A percentile compares a stretch with the other conserved stretches of the same genome.
These are phyloP conservation scores for Caerostris darwini DNA, from an alignment of 1,140 invertebrate species.

Conservation along the genomic window DNA sequence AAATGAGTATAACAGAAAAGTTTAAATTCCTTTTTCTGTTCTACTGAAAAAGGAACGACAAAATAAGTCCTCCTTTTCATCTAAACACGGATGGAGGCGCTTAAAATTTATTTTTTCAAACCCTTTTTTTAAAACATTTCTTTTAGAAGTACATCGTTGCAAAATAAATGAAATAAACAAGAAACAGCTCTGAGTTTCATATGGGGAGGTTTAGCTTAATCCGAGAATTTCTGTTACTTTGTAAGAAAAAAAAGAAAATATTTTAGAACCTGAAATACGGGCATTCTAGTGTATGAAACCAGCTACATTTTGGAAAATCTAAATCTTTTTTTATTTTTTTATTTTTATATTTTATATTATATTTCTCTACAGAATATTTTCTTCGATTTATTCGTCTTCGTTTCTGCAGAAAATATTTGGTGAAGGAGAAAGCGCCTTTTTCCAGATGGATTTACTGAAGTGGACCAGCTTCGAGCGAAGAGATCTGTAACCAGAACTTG, in stretches of 20 bases:
- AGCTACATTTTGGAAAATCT: not conserved
- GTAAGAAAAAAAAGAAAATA: not conserved
- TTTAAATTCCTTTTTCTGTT: too few species aligned
- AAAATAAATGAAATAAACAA: not conserved
- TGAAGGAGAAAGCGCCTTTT: not conserved
- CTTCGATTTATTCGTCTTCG: not conserved
- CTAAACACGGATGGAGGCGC: not conserved
- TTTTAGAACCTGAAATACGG: not conserved
- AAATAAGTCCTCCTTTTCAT: not conserved
- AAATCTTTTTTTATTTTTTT: not conserved
- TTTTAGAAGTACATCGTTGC: not conserved
- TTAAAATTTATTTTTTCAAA: not conserved
- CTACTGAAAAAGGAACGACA: not conserved
- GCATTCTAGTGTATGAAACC: not conserved
- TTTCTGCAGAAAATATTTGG: not conserved
- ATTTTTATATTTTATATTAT: too few species aligned
- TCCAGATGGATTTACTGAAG: not conserved
- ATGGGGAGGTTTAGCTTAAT: not conserved
- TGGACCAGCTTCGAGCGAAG: not conserved
- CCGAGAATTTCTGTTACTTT: not conserved
- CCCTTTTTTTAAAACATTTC: not conserved
- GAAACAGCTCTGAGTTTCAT: not conserved
- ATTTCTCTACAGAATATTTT: not conserved
- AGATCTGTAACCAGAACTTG: not conserved
- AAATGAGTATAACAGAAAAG: too few species aligned